Evolutionary conservation across 2,113 vertebrate species (phyloP).

Genomic region (Tachysurus fulvidraco): DNA sequence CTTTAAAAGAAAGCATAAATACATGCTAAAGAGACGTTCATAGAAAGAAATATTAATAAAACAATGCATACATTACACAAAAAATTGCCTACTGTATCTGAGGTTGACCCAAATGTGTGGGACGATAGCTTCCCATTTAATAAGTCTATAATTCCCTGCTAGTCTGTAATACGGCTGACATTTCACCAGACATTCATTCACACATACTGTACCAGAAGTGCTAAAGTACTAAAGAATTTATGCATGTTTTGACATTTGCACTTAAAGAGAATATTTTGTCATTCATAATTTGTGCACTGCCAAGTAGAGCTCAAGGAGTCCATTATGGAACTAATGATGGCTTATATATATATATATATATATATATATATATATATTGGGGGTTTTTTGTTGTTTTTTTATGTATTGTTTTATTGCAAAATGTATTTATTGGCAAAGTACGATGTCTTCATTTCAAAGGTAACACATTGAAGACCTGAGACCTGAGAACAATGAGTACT

Average conservation of each 20-base stretch:
- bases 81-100: neutral
- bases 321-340: neutral
- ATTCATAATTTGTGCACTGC: conserved; percentile 10
- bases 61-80: neutral
- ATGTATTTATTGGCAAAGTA: neutral
- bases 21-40: neutral
- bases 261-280: neutral
- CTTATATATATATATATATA: neutral
- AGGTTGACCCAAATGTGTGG: neutral
- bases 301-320: neutral
- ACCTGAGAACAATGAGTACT: neutral
- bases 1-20: too few relatives aligned
- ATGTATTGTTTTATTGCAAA: neutral
- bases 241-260: conserved; percentile 19
- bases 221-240: neutral
- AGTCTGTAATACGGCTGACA: neutral
- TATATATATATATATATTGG: neutral
- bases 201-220: too few relatives aligned
- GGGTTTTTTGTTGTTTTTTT: too few relatives aligned
- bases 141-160: neutral
- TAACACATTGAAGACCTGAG: neutral
- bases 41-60: neutral
- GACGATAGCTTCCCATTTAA: neutral
- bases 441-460: neutral
- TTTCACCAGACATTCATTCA: neutral